phyloP scores from a whole-genome alignment of 2,113 vertebrate species.

The Tautogolabrus adspersus region DNA sequence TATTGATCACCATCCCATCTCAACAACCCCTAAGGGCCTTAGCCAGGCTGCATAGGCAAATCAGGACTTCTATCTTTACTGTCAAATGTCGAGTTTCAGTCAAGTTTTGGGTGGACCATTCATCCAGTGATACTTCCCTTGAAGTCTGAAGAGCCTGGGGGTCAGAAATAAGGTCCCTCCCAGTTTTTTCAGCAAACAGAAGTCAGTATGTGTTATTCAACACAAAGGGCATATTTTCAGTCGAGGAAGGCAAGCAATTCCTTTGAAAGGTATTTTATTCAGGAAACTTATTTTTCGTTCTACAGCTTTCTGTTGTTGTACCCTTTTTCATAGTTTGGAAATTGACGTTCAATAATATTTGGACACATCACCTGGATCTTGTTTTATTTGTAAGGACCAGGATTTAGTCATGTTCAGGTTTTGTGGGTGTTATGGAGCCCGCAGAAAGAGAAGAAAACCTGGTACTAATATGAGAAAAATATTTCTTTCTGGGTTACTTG shows the following conservation, averaged over 20 bases:
- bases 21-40: not conserved
- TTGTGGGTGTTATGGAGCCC: conserved; percentile 43
- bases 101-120: not conserved
- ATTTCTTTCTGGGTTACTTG: not conserved
- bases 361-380: conserved; percentile 24
- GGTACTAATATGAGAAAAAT: conserved; percentile 47
- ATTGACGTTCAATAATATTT: conserved; percentile 9
- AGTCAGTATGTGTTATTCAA: not conserved
- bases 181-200: conserved; percentile 52
- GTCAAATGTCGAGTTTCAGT: conserved; percentile 5
- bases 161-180: conserved; percentile 17
- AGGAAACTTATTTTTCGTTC: not conserved
- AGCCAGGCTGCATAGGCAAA: not conserved
- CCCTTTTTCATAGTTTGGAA: not conserved
- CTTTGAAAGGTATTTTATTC: not conserved
- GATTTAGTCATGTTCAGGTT: conserved; percentile 36
- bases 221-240: not conserved
- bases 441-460: conserved; percentile 40
- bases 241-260: not conserved
- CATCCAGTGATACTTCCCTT: not conserved
- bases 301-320: not conserved
- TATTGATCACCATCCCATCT: not conserved
- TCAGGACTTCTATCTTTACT: not conserved
- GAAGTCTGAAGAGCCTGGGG: conserved; percentile 10
- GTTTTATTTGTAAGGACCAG: not conserved